phyloP scores from a whole-genome alignment of 30 jellyfish, hydroid and myxozoan genomes.

The Catostylus mosaicus region DNA sequence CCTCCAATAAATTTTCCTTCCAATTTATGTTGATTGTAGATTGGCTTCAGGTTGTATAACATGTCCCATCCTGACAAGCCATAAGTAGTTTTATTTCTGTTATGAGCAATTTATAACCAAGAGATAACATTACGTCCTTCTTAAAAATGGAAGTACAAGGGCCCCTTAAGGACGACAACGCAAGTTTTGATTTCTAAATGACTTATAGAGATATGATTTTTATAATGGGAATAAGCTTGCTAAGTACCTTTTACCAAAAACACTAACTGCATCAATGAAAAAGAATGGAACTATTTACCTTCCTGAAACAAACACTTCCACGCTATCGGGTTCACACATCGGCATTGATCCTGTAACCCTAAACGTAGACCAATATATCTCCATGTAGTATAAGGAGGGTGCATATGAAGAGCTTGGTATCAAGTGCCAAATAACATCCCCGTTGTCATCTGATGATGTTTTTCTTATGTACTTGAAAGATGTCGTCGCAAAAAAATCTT shows the following conservation, averaged over 20 bases:
- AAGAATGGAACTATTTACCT: background rate
- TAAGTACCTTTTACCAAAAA: background rate
- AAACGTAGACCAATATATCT: conserved; percentile 27
- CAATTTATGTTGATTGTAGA: too few species aligned
- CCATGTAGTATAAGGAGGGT: conserved; percentile 18
- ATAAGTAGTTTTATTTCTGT: too few species aligned
- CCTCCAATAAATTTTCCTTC: too few species aligned
- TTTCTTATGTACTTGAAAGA: conserved; percentile 7
- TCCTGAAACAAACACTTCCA: conserved; percentile 16
- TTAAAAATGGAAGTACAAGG: too few species aligned
- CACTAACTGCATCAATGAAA: background rate
- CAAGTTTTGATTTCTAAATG: background rate
- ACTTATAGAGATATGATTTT: background rate
- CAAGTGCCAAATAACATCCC: conserved; percentile 12
- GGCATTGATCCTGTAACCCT: conserved; percentile 36
- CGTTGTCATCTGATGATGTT: conserved; percentile 2
- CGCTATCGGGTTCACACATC: conserved; percentile 18
- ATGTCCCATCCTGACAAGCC: too few species aligned
- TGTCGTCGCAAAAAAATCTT: conserved; percentile 22
- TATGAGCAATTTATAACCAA: too few species aligned
- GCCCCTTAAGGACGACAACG: background rate
- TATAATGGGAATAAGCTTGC: background rate
- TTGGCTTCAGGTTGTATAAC: too few species aligned
- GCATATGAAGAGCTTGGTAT: conserved; percentile 4
- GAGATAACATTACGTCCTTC: too few species aligned